Evolutionary conservation across 2,113 vertebrate species (phyloP).

Genomic region (Salvelinus sp.): DNA sequence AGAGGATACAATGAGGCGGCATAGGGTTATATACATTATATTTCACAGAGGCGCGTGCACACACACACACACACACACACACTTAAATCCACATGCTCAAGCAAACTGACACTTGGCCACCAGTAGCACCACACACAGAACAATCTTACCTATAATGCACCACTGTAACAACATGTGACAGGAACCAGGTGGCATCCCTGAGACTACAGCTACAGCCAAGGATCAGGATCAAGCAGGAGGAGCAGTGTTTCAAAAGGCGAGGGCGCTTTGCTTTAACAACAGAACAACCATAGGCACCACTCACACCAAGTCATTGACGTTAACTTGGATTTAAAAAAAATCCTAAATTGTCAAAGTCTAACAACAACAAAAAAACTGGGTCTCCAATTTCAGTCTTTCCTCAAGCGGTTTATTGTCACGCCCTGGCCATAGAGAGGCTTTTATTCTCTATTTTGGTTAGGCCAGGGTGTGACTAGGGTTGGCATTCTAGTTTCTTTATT

Average conservation of each 20-base stretch:
- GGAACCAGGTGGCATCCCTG: slow-evolving; percentile 64
- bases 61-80: slow-evolving; percentile 10
- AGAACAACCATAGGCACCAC: not conserved
- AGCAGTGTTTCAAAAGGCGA: not conserved
- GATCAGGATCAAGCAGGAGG: slow-evolving; percentile 32
- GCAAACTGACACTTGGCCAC: slow-evolving; percentile 27
- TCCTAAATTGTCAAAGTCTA: slow-evolving; percentile 9
- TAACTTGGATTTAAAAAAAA: not conserved
- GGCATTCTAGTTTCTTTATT: no score
- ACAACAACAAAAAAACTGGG: not conserved
- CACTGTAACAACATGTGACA: slow-evolving; percentile 62
- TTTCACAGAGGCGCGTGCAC: not conserved
- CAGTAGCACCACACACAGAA: slow-evolving; percentile 16
- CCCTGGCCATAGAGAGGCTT: no score
- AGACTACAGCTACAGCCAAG: slow-evolving; percentile 44
- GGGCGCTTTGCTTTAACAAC: slow-evolving; percentile 26
- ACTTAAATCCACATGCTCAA: slow-evolving; percentile 2
- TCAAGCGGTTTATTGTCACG: not conserved
- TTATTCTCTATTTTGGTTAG: no score
- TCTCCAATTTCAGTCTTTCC: slow-evolving; percentile 3
- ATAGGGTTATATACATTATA: not conserved
- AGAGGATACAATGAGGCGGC: not conserved
- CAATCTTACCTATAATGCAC: slow-evolving; percentile 40
- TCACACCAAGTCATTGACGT: not conserved
- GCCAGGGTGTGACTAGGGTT: no score